Evolutionary conservation across 2,797 vertebrate genomes (phyloP), one percentile per base, ranked within the genome.

Genomic region (Chiroxiphia lanceolata): DNA sequence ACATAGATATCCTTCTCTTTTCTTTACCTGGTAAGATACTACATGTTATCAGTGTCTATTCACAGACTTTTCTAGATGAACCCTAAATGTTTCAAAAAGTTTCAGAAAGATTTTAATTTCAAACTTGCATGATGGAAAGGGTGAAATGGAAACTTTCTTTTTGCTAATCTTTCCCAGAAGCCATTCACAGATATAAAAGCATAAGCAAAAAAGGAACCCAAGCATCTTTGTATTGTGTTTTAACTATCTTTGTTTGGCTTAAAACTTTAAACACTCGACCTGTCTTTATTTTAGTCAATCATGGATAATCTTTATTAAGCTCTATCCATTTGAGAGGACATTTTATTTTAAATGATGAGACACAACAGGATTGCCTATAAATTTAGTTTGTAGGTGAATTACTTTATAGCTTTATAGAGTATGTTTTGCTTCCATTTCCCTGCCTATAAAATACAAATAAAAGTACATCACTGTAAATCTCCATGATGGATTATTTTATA

Each of bases 151-250:
- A 83, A 12, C 54, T 95, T 97, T 68, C 31, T 87, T 2, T 63
- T 40, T 71, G 85, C 65, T 50, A 91, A 80, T 94, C 21, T 86
- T 94, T 94, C 92, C 93, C 83, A 96, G 87, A 97, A 97, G 90
- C 34, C 27, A 77, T 90, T 96, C 89, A 86, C 27, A 72, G 5
- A 23, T 56, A 53, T 29, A 69, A 34, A 87, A 79, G 20, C 18
- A 4, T 38, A 53, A 63, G 22, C 13, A 40, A 57, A 47, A 50
- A 72, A 21, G 17, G 36, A 88, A 53, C 4, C 12, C 8, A 42
- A 63, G 6, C 9, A 21, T 44, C 10, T 69, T 80, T 50, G 11
- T 50, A 31, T 34, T 2, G 3, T 38, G 10, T 16, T 87, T 91
- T 63, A 74, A 36, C 19, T 81, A 10, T 33, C 29, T 64, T 77